Conservation (phyloP, 2,888 invertebrate genomes). For the Uropetala carovei region DNA sequence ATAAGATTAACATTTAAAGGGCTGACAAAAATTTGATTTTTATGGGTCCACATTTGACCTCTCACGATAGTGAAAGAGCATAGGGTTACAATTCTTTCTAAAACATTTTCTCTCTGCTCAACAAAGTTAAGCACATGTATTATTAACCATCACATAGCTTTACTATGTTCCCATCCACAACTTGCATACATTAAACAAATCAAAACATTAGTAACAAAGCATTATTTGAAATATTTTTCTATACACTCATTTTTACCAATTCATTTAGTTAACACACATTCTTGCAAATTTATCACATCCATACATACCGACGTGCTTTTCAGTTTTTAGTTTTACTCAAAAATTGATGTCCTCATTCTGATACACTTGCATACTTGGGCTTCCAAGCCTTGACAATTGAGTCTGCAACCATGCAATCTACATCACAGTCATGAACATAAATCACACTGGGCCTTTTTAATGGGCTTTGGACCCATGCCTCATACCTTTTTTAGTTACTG, state of each 20-base stretch:
- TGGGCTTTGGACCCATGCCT: neutral
- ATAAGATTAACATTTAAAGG: conserved; percentile 17
- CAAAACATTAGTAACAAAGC: conserved; percentile 35
- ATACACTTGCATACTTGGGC: neutral
- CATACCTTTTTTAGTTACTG: neutral
- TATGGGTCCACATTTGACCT: neutral
- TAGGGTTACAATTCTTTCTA: neutral
- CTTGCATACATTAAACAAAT: conserved; percentile 22
- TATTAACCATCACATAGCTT: conserved; percentile 11
- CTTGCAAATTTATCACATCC: neutral
- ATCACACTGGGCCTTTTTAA: conserved; percentile 42
- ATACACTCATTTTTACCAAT: conserved; percentile 30
- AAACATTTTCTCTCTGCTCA: neutral
- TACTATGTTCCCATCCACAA: conserved; percentile 27
- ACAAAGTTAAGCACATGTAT: conserved; percentile 34
- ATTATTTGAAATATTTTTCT: conserved; percentile 26
- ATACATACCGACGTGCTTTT: neutral
- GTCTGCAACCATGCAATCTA: conserved; percentile 39
- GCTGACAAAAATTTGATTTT: neutral
- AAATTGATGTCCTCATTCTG: conserved; percentile 38
- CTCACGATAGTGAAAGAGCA: conserved; percentile 6
- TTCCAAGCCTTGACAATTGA: conserved; percentile 30
- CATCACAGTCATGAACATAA: conserved; percentile 63
- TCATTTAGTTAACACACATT: conserved; percentile 38
- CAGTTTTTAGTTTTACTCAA: neutral